Conservation (phyloP, 2,888 invertebrate species). For the Tinea semifulvella region DNA sequence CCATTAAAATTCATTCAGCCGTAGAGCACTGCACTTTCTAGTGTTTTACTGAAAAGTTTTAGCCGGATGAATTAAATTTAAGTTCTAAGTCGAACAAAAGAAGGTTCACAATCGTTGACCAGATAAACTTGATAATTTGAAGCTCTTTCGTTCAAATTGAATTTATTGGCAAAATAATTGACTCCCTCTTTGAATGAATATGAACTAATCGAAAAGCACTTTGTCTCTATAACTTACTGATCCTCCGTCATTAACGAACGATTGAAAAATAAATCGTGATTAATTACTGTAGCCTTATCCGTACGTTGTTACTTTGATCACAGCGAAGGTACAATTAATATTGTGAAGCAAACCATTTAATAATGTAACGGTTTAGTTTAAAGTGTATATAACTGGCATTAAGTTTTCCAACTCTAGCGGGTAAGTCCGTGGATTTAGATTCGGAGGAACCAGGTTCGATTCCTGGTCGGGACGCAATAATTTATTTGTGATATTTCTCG, state of each 20-base stretch:
- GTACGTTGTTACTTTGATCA: no score
- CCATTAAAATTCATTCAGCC: slow-evolving; percentile 31
- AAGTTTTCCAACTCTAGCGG: no score
- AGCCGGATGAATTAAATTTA: slow-evolving; percentile 11
- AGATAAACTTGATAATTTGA: background rate
- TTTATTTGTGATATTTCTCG: no score
- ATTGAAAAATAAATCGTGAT: slow-evolving; percentile 1
- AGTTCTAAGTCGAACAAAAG: background rate
- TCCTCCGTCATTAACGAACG: slow-evolving; percentile 3
- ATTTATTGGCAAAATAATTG: slow-evolving; percentile 13
- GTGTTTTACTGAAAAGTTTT: slow-evolving; percentile 23
- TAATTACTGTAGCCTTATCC: background rate
- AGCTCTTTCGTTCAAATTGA: slow-evolving; percentile 12
- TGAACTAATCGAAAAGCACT: slow-evolving; percentile 13
- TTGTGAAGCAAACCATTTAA: no score
- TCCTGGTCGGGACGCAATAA: no score
- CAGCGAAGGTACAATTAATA: no score
- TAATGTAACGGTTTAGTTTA: no score
- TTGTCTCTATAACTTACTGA: slow-evolving; percentile 10
- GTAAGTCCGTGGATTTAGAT: no score
- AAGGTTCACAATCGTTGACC: slow-evolving; percentile 2
- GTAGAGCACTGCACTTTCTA: slow-evolving; percentile 25
- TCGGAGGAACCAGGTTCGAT: no score
- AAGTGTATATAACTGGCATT: no score
- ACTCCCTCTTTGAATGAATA: slow-evolving; percentile 11